Percentiles rank a stretch among this genome's conserved stretches.
Evolutionary conservation across 2,113 vertebrate genomes (phyloP).

Genomic region (Sinosuthora webbiana): DNA sequence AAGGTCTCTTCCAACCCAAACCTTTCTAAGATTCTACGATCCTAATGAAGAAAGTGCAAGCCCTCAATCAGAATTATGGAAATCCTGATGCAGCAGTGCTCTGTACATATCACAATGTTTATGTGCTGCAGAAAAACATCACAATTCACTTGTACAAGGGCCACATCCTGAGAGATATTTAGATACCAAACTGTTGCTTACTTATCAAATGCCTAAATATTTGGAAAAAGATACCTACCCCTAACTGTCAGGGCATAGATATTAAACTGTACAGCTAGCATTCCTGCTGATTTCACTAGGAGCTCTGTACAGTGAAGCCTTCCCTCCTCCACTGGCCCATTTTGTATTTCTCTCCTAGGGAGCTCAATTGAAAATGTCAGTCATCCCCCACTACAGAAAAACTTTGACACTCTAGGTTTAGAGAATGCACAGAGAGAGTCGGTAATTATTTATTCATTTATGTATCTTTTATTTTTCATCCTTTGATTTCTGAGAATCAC

Average conservation of each 20-base stretch:
- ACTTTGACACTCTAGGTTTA: background rate
- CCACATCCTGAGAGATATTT: background rate
- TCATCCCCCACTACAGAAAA: background rate
- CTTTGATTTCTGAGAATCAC: slow-evolving; percentile 50
- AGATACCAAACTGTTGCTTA: background rate
- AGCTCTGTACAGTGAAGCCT: background rate
- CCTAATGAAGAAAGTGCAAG: background rate
- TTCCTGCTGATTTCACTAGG: background rate
- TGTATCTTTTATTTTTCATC: slow-evolving; percentile 48
- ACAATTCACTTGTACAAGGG: background rate
- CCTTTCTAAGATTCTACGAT: background rate
- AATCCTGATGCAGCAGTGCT: background rate
- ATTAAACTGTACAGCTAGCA: background rate
- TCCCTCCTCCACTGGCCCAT: background rate
- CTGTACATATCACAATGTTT: background rate
- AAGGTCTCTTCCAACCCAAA: background rate
- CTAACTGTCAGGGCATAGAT: background rate
- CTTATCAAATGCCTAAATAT: background rate
- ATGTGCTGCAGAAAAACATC: background rate
- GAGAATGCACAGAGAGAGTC: background rate
- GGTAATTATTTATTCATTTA: slow-evolving; percentile 57
- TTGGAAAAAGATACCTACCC: background rate
- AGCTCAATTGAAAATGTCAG: background rate
- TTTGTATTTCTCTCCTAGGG: background rate
- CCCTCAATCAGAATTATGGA: background rate